Base-by-base conservation (phyloP, 2,888 invertebrate genomes). In the Parthenolecanium corni region DNA sequence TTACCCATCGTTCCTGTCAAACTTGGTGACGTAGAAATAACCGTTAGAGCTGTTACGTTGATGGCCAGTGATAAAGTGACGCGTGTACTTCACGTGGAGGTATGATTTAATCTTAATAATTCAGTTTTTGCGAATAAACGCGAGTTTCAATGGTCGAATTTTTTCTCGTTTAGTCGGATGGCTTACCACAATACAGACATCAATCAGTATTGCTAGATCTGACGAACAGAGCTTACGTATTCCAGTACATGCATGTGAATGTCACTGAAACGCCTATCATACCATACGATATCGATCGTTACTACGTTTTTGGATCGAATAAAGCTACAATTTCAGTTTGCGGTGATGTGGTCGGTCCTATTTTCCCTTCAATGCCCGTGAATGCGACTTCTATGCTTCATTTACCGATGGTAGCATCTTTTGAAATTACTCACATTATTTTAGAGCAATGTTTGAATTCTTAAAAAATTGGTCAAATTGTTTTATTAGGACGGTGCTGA, bases 201-300 rank as follows among this genome's bases (percentile, higher is more conserved):
- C 92, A 95, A 68, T 89, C 95, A 0, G 82, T 92, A 52, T 78
- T 96, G 0, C 77, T 96, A 11, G 95, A 96, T 78, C 79, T 97
- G 64, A 93, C 92, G 67, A 93, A 87, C 75, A 82, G 90, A 40
- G 91, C 92, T 0, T 89, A 89, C 74, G 85, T 89, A 57, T 86
- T 94, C 76, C 93, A 94, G 70, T 93, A 94, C 74, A 85, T 96
- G 83, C 92, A 95, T 75, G 89, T 95, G 1, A 92, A 93, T 74
- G 85, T 96, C 5, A 93, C 94, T 0, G 94, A 96, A 74, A 86
- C 87, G 1, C 91, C 96, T 2, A 80, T 91, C 64, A 90, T 94
- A 68, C 91, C 94, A 0, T 93, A 94, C 74, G 87, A 91, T 68
- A 86, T 86, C 66, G 84, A 87, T 70, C 85, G 91, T 68, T 89